A percentile compares a stretch with the other conserved stretches of the same genome.
These are phyloP conservation scores for Pomatorhinus ruficollis DNA, from an alignment of 2,113 vertebrate species.

Conservation along the genomic window DNA sequence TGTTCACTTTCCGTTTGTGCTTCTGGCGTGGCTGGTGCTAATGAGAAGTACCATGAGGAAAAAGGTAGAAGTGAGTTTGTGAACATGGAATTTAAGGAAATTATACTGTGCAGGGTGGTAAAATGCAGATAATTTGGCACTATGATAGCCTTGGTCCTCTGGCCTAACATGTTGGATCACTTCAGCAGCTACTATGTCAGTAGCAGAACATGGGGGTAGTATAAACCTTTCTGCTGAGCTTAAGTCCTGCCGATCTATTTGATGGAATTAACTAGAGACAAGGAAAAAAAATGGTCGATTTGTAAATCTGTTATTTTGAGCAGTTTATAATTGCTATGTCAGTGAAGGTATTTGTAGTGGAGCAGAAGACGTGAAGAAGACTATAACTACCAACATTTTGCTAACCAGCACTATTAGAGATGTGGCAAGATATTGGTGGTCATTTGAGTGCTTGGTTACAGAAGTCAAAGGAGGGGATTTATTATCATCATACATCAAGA, in stretches of 20 bases:
- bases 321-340: not conserved
- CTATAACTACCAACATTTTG: not conserved
- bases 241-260: not conserved
- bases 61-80: not conserved
- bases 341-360: not conserved
- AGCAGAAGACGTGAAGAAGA: not conserved
- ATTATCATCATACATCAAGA: not conserved
- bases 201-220: not conserved
- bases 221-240: not conserved
- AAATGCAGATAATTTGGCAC: not conserved
- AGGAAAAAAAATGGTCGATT: not conserved
- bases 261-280: not conserved
- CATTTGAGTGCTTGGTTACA: not conserved
- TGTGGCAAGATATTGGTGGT: not conserved
- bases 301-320: not conserved
- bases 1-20: not conserved
- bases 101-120: not conserved
- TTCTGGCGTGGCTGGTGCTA: not conserved
- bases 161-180: not conserved
- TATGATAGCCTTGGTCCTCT: not conserved
- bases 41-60: not conserved
- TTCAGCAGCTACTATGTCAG: not conserved
- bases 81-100: not conserved
- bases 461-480: not conserved
- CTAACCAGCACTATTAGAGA: not conserved